Evolutionary conservation across 2,888 invertebrate species (phyloP), one percentile per base, ranked within the genome.

Genomic region (Acanthosepion pharaonis): DNA sequence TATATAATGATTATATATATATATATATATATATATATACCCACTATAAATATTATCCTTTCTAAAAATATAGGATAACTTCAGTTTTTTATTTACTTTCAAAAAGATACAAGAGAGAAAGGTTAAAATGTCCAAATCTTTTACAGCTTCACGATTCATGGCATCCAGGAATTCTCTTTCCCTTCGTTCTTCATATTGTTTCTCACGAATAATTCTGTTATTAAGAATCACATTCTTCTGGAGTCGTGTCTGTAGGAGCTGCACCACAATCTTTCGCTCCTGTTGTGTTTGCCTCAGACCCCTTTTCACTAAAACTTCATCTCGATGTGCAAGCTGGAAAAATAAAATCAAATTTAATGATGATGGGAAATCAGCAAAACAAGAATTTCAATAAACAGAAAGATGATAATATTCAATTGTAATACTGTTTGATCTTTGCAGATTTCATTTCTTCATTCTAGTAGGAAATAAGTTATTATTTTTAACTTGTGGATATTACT

Each of bases 201-300:
- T 96, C 95, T 97, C 97, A 93, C 97, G 95, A 8, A 96, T 94
- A 64, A 97, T 96, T 91, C 97, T 95, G 95, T 97, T 97, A 94
- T 96, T 96, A 23, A 97, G 95, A 53, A 97, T 97, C 48, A 97
- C 96, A 91, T 97, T 97, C 95, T 97, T 97, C 95, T 97, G 97
- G 94, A 97, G 97, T 33, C 97, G 95, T 5, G 97, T 96, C 95
- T 97, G 97, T 91, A 97, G 96, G 92, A 97, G 96, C 96, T 97
- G 97, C 48, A 97, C 97, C 20, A 97, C 97, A 93, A 97, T 97
- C 78, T 97, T 96, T 20, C 97, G 95, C 95, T 97, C 97, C 95
- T 97, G 97, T 95, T 97, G 97, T 4, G 97, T 97, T 95, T 97
- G 97, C 94, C 97, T 95, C 97, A 97, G 97, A 95, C 97, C 95